A percentile compares a stretch with the other conserved stretches of the same genome.
These are phyloP conservation scores for Sylvia borin DNA, from an alignment of 2,797 vertebrate genomes.

Conservation along the genomic window DNA sequence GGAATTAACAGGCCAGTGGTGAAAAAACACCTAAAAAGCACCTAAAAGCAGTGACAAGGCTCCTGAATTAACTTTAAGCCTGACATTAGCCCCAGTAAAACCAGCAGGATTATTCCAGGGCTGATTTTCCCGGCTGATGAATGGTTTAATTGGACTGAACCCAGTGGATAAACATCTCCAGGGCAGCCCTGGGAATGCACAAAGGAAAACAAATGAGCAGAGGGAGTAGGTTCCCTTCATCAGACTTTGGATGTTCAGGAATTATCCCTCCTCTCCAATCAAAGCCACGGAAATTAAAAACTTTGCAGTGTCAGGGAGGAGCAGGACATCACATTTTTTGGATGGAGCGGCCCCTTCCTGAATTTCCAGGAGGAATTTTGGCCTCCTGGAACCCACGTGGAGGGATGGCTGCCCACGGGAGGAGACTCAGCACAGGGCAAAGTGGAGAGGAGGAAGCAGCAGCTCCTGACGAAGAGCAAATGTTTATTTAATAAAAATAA, in stretches of 20 bases:
- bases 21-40: not conserved
- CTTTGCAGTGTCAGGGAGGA: not conserved
- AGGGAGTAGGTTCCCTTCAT: not conserved
- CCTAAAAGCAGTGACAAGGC: not conserved
- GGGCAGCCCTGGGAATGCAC: not conserved
- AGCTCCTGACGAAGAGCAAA: no score
- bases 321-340: no score
- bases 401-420: no score
- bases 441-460: no score
- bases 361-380: no score
- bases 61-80: not conserved
- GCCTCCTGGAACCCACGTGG: no score
- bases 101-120: not conserved
- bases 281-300: not conserved
- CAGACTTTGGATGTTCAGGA: not conserved
- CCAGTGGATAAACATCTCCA: not conserved
- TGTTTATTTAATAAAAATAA: no score
- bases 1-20: not conserved
- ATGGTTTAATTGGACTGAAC: not conserved
- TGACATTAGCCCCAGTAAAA: not conserved
- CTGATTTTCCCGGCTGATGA: slow-evolving; percentile 14
- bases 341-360: no score
- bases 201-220: not conserved
- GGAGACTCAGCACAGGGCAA: no score
- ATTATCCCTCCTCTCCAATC: not conserved